Percentiles rank a stretch among this genome's conserved stretches.
phyloP scores from a whole-genome alignment of 2,888 invertebrate genomes.

The Notocelia uddmanniana region DNA sequence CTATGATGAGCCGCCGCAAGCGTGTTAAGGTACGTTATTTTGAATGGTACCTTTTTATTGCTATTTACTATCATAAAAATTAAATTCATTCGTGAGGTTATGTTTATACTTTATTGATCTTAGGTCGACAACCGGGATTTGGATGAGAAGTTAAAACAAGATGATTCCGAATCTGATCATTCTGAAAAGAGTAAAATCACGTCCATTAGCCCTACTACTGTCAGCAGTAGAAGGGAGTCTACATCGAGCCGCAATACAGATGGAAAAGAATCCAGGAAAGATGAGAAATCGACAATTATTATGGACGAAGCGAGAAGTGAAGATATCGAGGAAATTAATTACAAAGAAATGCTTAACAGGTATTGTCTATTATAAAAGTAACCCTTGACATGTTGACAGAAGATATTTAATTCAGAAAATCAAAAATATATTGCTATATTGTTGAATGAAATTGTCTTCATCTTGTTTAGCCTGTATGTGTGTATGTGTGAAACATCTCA shows the following conservation, averaged over 20 bases:
- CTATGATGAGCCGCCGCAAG: conserved; percentile 86
- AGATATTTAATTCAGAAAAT: background rate
- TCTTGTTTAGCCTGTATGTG: background rate
- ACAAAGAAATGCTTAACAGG: conserved; percentile 81
- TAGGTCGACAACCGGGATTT: conserved; percentile 85
- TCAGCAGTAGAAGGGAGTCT: conserved; percentile 81
- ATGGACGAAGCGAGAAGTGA: conserved; percentile 85
- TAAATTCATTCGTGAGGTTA: conserved; percentile 76
- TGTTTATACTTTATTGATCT: conserved; percentile 85
- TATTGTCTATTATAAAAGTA: conserved; percentile 47
- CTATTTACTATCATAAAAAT: conserved; percentile 50
- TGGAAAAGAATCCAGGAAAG: conserved; percentile 77
- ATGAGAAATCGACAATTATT: conserved; percentile 72
- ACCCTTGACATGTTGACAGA: background rate
- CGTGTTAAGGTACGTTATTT: conserved; percentile 79
- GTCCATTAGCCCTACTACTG: conserved; percentile 84
- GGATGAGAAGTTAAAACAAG: conserved; percentile 88
- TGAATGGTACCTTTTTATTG: conserved; percentile 42
- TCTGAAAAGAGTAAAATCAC: conserved; percentile 87
- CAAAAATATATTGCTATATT: background rate
- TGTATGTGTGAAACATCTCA: background rate
- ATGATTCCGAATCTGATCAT: conserved; percentile 87
- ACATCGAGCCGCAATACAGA: conserved; percentile 80
- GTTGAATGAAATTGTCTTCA: background rate
- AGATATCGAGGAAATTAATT: conserved; percentile 88